Base-by-base conservation (phyloP, 1,140 invertebrate species). In the Fopius arisanus region DNA sequence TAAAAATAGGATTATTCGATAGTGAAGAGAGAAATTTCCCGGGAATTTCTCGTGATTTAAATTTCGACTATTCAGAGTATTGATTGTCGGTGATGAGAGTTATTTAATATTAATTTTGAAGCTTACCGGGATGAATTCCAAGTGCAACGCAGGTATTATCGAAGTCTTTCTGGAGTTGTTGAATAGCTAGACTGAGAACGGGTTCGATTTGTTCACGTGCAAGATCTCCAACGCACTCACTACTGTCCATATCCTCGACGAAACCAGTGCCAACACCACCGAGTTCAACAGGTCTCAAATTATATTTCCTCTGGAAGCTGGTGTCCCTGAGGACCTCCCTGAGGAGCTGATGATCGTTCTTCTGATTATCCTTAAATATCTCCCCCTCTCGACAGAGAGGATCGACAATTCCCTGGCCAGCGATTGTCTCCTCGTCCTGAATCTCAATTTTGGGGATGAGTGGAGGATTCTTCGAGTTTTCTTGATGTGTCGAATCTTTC, bases 61-160 rank as follows among this genome's bases (percentile, higher is more conserved):
- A n/a, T n/a, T n/a, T n/a, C n/a, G n/a, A n/a, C n/a, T n/a, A n/a
- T n/a, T n/a, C n/a, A n/a, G n/a, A n/a, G n/a, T n/a, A n/a, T n/a
- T n/a, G n/a, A n/a, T n/a, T n/a, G n/a, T n/a, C n/a, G n/a, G n/a
- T n/a, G n/a, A n/a, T n/a, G n/a, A n/a, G n/a, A n/a, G n/a, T n/a
- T n/a, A n/a, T n/a, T n/a, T n/a, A n/a, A n/a, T n/a, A n/a, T n/a
- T n/a, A n/a, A 28, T 26, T 14, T 31, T 33, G 1, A 33, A 65
- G 68, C 91, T 92, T 87, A 96, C 95, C 95, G 87, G 93, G 92
- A 82, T 95, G 94, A 84, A 97, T 96, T 80, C 93, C 94, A 75
- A 96, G 90, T 69, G 94, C 91, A 3, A 92, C 91, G 83, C 95
- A 96, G 1, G 94, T 95, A 79, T 92, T 93, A 78, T 94, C 92